These are phyloP conservation scores for Campoletis sonorensis DNA, from an alignment of 1,140 invertebrate species.

Conservation along the genomic window DNA sequence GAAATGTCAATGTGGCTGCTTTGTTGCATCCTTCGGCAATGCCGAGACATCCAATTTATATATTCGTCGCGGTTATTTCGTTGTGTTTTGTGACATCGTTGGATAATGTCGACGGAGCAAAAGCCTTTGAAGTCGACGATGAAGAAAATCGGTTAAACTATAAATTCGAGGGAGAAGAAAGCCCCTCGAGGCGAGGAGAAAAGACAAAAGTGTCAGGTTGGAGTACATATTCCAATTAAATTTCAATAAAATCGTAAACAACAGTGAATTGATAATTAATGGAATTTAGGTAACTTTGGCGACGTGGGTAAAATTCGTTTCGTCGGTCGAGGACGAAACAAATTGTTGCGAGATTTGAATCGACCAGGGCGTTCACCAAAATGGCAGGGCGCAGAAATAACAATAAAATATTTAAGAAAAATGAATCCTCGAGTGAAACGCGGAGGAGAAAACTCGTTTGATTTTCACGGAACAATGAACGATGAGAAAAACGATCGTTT, in stretches of 20 bases:
- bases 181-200: not conserved
- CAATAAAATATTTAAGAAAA: not conserved
- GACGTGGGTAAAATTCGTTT: not conserved
- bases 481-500: slow-evolving; percentile 9
- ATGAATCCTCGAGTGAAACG: not conserved
- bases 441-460: not conserved
- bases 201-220: not conserved
- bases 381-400: no score
- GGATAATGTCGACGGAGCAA: not conserved
- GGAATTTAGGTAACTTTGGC: not conserved
- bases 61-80: not conserved
- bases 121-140: no score
- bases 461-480: not conserved
- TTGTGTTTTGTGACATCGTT: not conserved
- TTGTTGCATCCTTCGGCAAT: not conserved
- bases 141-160: no score
- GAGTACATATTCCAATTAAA: not conserved
- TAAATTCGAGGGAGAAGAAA: no score
- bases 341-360: not conserved
- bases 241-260: not conserved
- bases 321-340: not conserved
- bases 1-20: not conserved
- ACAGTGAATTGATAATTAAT: not conserved
- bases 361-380: not conserved
- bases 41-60: not conserved